A percentile compares a stretch with the other conserved stretches of the same genome.
phyloP scores from a whole-genome alignment of 2,888 invertebrate genomes.

The Acrobasis consociella region DNA sequence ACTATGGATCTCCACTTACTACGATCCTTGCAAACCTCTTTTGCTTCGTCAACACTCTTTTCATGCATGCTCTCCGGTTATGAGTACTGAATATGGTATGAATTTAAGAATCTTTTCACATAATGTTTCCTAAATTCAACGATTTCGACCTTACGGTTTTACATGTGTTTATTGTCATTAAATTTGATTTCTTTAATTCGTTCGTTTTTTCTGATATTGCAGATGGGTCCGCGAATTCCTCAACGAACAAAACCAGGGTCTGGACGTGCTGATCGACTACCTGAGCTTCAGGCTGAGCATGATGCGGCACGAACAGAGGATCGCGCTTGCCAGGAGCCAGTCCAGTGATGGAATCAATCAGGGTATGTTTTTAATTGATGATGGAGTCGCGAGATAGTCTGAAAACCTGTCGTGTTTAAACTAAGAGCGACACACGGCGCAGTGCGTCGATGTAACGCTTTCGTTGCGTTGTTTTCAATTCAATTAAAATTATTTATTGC shows the following conservation, averaged over 20 bases:
- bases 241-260: slow-evolving; percentile 96
- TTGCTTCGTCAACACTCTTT: too few species aligned
- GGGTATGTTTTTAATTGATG: slow-evolving; percentile 45
- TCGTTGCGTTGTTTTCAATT: too few species aligned
- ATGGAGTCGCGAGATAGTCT: not conserved
- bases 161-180: too few species aligned
- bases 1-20: too few species aligned
- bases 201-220: slow-evolving; percentile 29
- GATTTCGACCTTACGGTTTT: too few species aligned
- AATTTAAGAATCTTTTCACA: too few species aligned
- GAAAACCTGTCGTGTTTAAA: not conserved
- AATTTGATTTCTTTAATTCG: not conserved
- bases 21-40: too few species aligned
- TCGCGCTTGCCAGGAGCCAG: slow-evolving; percentile 88
- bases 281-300: slow-evolving; percentile 96
- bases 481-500: too few species aligned
- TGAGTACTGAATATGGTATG: too few species aligned
- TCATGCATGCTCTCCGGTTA: too few species aligned
- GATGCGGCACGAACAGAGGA: slow-evolving; percentile 95
- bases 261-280: slow-evolving; percentile 98
- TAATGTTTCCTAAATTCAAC: too few species aligned
- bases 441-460: too few species aligned
- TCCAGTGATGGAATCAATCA: slow-evolving; percentile 89
- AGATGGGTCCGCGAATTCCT: slow-evolving; percentile 99
- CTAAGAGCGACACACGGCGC: not conserved